A percentile compares a stretch with the other conserved stretches of the same genome.
Evolutionary conservation across 2,797 vertebrate species (phyloP).

Genomic region (Chlorospingus flavigularis): DNA sequence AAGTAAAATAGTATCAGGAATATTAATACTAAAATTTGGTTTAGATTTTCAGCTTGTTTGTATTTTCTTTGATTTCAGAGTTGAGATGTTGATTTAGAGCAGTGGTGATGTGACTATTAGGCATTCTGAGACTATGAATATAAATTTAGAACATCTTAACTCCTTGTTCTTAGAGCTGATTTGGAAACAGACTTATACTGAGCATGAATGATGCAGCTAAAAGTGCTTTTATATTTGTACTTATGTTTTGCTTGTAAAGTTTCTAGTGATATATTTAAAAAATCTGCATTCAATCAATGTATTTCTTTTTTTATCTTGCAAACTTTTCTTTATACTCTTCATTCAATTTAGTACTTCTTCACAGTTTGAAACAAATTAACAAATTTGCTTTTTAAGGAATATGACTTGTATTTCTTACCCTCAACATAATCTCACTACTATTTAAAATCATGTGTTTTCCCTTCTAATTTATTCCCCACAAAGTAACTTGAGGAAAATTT

Average conservation of each 20-base stretch:
- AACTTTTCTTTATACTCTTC: background rate
- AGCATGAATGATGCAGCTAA: constrained; percentile 28
- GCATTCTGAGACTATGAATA: background rate
- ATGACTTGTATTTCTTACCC: constrained; percentile 1
- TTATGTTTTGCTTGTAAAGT: constrained; percentile 9
- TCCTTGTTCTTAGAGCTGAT: background rate
- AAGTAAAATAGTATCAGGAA: background rate
- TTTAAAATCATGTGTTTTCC: background rate
- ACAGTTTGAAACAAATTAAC: constrained; percentile 35
- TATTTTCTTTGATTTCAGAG: background rate
- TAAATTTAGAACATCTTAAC: background rate
- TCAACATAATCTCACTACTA: background rate
- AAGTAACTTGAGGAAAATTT: background rate
- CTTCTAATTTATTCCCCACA: background rate
- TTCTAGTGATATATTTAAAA: background rate
- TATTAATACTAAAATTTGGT: background rate
- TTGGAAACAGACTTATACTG: background rate
- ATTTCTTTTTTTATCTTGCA: background rate
- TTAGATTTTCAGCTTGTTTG: background rate
- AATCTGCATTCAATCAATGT: background rate
- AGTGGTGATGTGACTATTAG: background rate
- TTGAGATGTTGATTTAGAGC: background rate
- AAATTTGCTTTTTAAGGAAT: constrained; percentile 40
- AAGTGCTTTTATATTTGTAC: constrained; percentile 34
- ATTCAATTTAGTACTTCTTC: constrained; percentile 47